A percentile compares a stretch with the other conserved stretches of the same genome.
Evolutionary conservation across 2,888 invertebrate genomes (phyloP).

Genomic region (Heliconius sara): DNA sequence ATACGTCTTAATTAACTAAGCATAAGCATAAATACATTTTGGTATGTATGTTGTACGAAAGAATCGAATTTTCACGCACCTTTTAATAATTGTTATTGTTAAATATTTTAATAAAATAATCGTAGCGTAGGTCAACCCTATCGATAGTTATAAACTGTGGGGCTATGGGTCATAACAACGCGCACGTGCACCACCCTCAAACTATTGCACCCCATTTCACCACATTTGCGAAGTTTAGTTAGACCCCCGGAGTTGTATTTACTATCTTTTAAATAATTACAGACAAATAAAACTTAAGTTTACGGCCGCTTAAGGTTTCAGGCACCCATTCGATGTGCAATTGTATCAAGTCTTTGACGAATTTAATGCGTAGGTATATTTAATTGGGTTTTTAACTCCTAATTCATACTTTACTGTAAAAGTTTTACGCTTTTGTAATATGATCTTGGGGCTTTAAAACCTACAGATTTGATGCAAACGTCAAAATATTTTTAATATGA

Average conservation of each 20-base stretch:
- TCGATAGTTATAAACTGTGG: constrained; percentile 58
- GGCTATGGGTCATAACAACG: constrained; percentile 68
- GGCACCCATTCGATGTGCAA: too few relatives aligned
- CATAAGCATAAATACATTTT: not conserved
- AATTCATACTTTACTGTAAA: too few relatives aligned
- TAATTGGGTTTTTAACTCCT: too few relatives aligned
- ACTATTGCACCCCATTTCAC: constrained; percentile 67
- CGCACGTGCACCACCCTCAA: constrained; percentile 71
- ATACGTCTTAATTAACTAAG: not conserved
- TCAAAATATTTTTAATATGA: too few relatives aligned
- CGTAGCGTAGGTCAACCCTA: constrained; percentile 72
- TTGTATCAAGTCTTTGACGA: too few relatives aligned
- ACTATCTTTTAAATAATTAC: constrained; percentile 69
- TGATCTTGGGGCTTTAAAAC: too few relatives aligned
- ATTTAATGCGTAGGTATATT: too few relatives aligned
- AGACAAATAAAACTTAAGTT: constrained; percentile 74
- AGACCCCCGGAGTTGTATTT: constrained; percentile 58
- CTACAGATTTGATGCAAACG: too few relatives aligned
- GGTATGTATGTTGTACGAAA: not conserved
- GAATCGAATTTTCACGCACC: constrained; percentile 25
- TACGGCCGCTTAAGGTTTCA: constrained; percentile 45
- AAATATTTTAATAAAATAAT: constrained; percentile 50
- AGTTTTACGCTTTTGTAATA: too few relatives aligned
- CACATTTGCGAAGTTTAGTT: constrained; percentile 68
- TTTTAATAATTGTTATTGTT: constrained; percentile 35